A percentile compares a stretch with the other conserved stretches of the same genome.
Evolutionary conservation across 2,113 vertebrate species (phyloP).

Genomic region (Polypterus bichir): DNA sequence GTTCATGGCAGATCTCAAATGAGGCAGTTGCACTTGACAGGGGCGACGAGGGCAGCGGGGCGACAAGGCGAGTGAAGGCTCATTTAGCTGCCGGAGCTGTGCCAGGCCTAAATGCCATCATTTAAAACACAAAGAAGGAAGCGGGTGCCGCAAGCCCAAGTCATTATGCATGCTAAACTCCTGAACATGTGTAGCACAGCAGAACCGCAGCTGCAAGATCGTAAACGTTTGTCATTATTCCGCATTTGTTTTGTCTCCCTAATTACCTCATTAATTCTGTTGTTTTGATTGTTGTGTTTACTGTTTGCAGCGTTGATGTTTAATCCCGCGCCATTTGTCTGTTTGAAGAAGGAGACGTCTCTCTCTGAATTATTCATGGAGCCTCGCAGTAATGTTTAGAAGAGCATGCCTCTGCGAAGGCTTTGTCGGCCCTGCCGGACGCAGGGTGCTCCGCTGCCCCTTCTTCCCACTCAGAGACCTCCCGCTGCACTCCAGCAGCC

Average conservation of each 20-base stretch:
- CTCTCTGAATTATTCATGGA: constrained; percentile 52
- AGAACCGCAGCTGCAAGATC: constrained; percentile 22
- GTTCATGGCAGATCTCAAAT: too few relatives aligned
- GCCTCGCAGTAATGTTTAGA: constrained; percentile 13
- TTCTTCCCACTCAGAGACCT: too few relatives aligned
- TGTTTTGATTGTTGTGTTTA: constrained; percentile 43
- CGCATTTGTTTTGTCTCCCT: constrained; percentile 36
- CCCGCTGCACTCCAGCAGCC: too few relatives aligned
- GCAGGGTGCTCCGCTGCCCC: too few relatives aligned
- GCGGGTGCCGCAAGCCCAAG: constrained; percentile 13
- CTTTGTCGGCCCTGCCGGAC: too few relatives aligned
- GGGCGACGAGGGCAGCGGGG: too few relatives aligned
- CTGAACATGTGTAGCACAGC: constrained; percentile 38
- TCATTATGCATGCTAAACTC: constrained; percentile 26
- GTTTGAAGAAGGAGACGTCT: constrained; percentile 37
- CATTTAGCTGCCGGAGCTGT: too few relatives aligned
- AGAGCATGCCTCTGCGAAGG: too few relatives aligned
- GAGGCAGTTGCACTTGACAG: too few relatives aligned
- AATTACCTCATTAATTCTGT: constrained; percentile 45
- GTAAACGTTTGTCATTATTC: constrained; percentile 29
- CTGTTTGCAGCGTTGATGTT: constrained; percentile 34
- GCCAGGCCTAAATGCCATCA: too few relatives aligned
- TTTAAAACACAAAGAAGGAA: too few relatives aligned
- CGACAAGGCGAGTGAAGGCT: too few relatives aligned
- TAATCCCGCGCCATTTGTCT: constrained; percentile 39